phyloP scores from a whole-genome alignment of 2,797 vertebrate genomes.

The Acrocephalus scirpaceus region DNA sequence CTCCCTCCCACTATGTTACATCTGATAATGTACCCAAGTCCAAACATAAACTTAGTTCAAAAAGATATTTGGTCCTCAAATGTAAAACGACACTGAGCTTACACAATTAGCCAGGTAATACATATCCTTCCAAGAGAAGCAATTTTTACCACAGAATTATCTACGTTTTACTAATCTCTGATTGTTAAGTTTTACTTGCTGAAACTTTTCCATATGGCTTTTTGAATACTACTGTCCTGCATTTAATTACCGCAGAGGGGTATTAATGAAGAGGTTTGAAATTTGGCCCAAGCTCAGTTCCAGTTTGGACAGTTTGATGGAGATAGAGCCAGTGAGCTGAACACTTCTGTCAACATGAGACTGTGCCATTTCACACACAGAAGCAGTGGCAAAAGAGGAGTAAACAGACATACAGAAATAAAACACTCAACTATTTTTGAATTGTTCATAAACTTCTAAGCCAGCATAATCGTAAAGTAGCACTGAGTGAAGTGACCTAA shows the following conservation, averaged over 20 bases:
- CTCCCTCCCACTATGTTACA: constrained; percentile 66
- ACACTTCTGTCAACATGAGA: neutral
- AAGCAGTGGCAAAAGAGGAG: constrained; percentile 7
- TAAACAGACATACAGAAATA: neutral
- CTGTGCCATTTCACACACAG: neutral
- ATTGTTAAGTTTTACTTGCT: constrained; percentile 44
- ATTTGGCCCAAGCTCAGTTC: neutral
- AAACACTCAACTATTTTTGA: neutral
- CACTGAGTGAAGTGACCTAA: neutral
- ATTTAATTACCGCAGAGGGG: constrained; percentile 56
- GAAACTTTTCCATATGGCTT: constrained; percentile 58
- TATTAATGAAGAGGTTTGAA: constrained; percentile 56
- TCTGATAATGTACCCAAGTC: constrained; percentile 73
- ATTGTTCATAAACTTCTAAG: neutral
- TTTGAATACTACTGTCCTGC: constrained; percentile 54
- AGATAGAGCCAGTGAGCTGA: neutral
- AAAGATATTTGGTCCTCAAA: constrained; percentile 67
- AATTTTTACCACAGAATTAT: constrained; percentile 59
- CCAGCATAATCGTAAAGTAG: neutral
- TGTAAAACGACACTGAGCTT: constrained; percentile 69
- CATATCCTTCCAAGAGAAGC: constrained; percentile 34
- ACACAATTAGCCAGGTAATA: constrained; percentile 69
- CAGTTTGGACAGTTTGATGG: constrained; percentile 35
- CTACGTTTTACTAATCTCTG: constrained; percentile 56
- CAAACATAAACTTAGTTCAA: constrained; percentile 76